phyloP scores from a whole-genome alignment of 2,113 vertebrate genomes.

The Halcyon senegalensis region DNA sequence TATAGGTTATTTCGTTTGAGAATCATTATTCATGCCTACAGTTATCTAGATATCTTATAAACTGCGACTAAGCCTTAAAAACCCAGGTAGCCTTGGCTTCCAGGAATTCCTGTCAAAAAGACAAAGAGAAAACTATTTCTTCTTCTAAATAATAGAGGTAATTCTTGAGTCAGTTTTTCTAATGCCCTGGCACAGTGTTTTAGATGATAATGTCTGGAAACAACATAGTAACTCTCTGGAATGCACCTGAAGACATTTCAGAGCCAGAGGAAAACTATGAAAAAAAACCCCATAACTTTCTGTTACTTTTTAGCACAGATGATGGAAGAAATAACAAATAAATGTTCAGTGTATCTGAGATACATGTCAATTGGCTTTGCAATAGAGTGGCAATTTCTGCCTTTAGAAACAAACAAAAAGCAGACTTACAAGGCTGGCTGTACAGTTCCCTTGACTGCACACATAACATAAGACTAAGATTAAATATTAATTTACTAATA shows the following conservation, averaged over 20 bases:
- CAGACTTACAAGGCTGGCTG: neutral
- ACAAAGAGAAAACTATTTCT: neutral
- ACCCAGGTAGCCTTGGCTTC: neutral
- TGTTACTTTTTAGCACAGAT: neutral
- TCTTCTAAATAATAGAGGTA: neutral
- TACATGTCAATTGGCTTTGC: neutral
- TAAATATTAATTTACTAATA: neutral
- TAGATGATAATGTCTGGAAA: conserved; percentile 42
- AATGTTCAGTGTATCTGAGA: neutral
- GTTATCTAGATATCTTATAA: neutral
- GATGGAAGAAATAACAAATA: neutral
- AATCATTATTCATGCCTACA: neutral
- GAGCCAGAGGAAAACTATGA: conserved; percentile 17
- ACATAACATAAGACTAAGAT: neutral
- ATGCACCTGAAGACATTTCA: conserved; percentile 31
- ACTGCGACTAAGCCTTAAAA: neutral
- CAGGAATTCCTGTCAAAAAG: conserved; percentile 20
- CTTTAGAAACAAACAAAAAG: neutral
- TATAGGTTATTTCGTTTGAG: neutral
- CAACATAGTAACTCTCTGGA: conserved; percentile 7
- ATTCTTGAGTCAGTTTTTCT: conserved; percentile 27
- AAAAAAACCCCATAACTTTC: conserved; percentile 24
- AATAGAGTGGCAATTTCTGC: neutral
- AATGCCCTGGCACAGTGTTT: neutral
- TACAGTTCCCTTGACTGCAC: neutral